Base-by-base conservation (phyloP, 1,140 invertebrate species). In the Cryptotermes secundus region DNA sequence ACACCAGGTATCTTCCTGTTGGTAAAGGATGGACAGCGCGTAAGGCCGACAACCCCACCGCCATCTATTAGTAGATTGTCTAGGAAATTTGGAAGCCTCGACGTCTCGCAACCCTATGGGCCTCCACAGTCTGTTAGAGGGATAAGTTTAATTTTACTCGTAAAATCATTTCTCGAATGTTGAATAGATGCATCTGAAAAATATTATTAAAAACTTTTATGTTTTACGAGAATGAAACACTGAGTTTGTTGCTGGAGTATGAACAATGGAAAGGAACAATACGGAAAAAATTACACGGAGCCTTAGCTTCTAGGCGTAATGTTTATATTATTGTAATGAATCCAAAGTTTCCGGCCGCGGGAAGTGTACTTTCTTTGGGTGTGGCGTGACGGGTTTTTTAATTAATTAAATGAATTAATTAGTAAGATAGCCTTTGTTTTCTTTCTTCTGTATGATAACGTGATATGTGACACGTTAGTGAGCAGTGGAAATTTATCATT, bases 361-460 rank as follows among this genome's bases (percentile, higher is more conserved):
- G 59, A 72, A 72, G 59, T n/a, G 59, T 72, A n/a, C 59, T 72
- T n/a, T 72, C 59, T 72, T 72, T 72, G 59, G 59, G 59, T 72
- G 59, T 72, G 59, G 59, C 59, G 59, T 72, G 26, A 72, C 6
- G 31, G 26, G 59, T 72, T 72, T 72, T 72, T 72, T 72, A 72
- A 72, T 72, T 72, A 72, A 72, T 72, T 72, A 72, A 72, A 72
- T 72, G 59, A 72, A 72, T 72, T 72, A 72, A 72, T 72, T 72
- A 72, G 59, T 72, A 72, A 72, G 59, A 72, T 72, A 26, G 7
- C 16, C 59, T 72, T 72, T 72, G 59, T 65, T 72, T 72, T 59
- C 53, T 72, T 72, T 72, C 59, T 72, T 72, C 59, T 72, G 14
- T 72, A 31, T 72, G 59, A 31, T 72, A 14, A 72, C n/a, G 9